A percentile compares a stretch with the other conserved stretches of the same genome.
Conservation (phyloP, 2,888 invertebrate genomes). For the Axea sp. region DNA sequence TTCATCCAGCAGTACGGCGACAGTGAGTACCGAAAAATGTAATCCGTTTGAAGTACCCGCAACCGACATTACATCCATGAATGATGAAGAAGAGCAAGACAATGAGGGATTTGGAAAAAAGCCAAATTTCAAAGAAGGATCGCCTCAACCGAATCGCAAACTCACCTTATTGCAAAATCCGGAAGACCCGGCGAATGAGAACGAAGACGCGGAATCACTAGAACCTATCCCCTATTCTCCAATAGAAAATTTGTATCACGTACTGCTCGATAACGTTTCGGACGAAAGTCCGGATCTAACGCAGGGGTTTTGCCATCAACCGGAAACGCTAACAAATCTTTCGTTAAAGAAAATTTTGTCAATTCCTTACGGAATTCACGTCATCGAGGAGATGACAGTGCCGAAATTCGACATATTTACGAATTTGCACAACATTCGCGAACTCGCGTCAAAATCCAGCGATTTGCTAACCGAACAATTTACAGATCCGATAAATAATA, state of each 20-base stretch:
- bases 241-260: conserved; percentile 68
- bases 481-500: too few species aligned
- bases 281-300: conserved; percentile 61
- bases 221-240: conserved; percentile 66
- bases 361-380: conserved; percentile 85
- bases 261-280: conserved; percentile 62
- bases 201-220: conserved; percentile 57
- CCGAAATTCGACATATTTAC: conserved; percentile 69
- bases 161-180: conserved; percentile 62
- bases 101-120: conserved; percentile 64
- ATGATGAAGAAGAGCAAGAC: conserved; percentile 78
- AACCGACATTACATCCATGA: conserved; percentile 82
- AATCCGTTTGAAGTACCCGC: conserved; percentile 83
- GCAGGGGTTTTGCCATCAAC: conserved; percentile 63
- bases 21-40: conserved; percentile 86
- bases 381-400: conserved; percentile 76
- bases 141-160: conserved; percentile 65
- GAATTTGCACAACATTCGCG: conserved; percentile 65
- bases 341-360: conserved; percentile 81
- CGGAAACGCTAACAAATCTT: conserved; percentile 80
- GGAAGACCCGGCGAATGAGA: conserved; percentile 61
- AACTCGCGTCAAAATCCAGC: conserved; percentile 6
- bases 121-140: conserved; percentile 52
- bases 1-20: conserved; percentile 83
- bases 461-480: neutral